Percentiles rank a stretch among this genome's conserved stretches.
phyloP scores from a whole-genome alignment of 2,888 invertebrate species.

The Euspilapteryx auroguttella region DNA sequence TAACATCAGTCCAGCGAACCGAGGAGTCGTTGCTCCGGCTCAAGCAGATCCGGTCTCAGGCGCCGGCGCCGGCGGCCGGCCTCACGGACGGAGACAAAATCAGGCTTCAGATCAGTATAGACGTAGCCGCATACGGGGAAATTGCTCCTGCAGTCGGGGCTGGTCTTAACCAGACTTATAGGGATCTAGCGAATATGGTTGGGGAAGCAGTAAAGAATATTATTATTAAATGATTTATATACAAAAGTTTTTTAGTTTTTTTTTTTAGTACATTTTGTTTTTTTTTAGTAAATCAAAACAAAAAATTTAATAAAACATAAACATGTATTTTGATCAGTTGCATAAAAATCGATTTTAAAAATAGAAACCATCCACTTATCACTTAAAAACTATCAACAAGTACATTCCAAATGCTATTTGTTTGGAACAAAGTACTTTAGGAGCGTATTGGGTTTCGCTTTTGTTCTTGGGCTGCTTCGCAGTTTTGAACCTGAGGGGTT shows the following conservation, averaged over 20 bases:
- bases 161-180: constrained; percentile 56
- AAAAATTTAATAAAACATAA: constrained; percentile 28
- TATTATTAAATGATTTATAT: constrained; percentile 54
- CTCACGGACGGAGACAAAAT: constrained; percentile 93
- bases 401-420: constrained; percentile 60
- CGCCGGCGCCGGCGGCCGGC: constrained; percentile 56
- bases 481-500: constrained; percentile 42
- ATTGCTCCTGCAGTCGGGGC: constrained; percentile 61
- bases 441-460: constrained; percentile 64
- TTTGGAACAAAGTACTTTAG: constrained; percentile 71
- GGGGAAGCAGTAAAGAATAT: constrained; percentile 64
- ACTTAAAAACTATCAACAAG: constrained; percentile 54
- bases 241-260: constrained; percentile 15
- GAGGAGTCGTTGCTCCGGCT: constrained; percentile 91
- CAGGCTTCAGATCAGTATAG: constrained; percentile 83
- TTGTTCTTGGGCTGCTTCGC: constrained; percentile 46
- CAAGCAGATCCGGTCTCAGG: constrained; percentile 71
- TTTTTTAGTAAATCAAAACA: constrained; percentile 7
- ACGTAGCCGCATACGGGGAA: constrained; percentile 75
- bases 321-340: constrained; percentile 58
- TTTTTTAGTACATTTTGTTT: constrained; percentile 17
- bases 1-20: constrained; percentile 92
- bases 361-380: constrained; percentile 61
- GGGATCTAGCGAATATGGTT: constrained; percentile 63
- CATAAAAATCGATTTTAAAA: constrained; percentile 60